These are phyloP conservation scores for Zygaena filipendulae DNA, from an alignment of 2,888 invertebrate genomes.

Conservation along the genomic window DNA sequence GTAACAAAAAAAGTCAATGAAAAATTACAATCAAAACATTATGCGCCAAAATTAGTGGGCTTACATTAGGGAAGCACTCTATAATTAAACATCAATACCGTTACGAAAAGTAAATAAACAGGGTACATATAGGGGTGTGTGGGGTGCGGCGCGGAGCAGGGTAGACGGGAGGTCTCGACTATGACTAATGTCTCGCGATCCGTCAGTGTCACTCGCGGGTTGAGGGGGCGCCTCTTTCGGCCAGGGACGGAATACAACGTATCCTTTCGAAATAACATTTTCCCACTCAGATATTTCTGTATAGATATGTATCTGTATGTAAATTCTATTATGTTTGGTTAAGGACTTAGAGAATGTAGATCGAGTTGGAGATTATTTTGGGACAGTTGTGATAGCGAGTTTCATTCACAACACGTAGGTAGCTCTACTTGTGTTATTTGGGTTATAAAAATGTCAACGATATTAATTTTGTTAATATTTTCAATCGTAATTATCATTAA, in stretches of 20 bases:
- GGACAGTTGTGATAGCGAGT: no score
- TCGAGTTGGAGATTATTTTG: slow-evolving; percentile 11
- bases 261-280: slow-evolving; percentile 61
- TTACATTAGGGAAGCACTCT: slow-evolving; percentile 54
- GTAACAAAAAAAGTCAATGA: slow-evolving; percentile 34
- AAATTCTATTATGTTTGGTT: slow-evolving; percentile 26
- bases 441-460: no score
- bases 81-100: slow-evolving; percentile 69
- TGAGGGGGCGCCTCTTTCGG: slow-evolving; percentile 47
- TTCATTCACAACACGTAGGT: no score
- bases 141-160: slow-evolving; percentile 48
- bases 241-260: slow-evolving; percentile 51
- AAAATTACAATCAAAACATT: slow-evolving; percentile 50
- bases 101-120: slow-evolving; percentile 69
- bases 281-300: slow-evolving; percentile 37
- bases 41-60: slow-evolving; percentile 48
- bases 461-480: no score
- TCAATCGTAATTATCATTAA: no score
- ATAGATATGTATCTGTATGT: slow-evolving; percentile 56
- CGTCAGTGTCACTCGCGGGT: slow-evolving; percentile 73
- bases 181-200: slow-evolving; percentile 77
- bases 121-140: slow-evolving; percentile 53
- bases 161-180: slow-evolving; percentile 61
- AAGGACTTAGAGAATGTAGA: no score
- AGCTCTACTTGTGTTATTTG: no score